phyloP scores from a whole-genome alignment of 2,113 vertebrate genomes.

The Prunella himalayana region DNA sequence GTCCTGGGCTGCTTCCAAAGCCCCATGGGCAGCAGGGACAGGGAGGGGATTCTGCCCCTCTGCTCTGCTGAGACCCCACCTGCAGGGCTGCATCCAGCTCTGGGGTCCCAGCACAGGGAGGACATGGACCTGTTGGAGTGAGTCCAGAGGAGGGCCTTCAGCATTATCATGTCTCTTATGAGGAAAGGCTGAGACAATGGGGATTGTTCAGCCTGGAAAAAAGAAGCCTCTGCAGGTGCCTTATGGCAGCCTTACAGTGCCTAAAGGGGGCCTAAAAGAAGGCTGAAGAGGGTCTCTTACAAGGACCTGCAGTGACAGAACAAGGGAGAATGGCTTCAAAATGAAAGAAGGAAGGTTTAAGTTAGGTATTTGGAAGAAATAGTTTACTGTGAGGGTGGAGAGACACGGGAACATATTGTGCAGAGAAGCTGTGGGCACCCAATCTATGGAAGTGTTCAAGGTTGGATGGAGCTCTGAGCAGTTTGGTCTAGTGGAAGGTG shows the following conservation, averaged over 20 bases:
- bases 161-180: background rate
- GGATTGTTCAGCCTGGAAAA: background rate
- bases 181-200: background rate
- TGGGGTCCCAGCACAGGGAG: background rate
- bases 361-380: background rate
- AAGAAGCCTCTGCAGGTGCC: background rate
- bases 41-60: background rate
- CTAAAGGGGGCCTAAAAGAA: background rate
- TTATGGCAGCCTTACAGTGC: background rate
- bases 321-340: background rate
- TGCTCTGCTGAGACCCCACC: background rate
- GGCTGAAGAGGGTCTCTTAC: background rate
- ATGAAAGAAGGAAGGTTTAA: background rate
- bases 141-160: background rate
- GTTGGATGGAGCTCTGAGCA: background rate
- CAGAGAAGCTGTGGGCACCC: background rate
- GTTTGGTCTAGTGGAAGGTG: background rate
- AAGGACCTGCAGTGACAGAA: background rate
- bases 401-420: background rate
- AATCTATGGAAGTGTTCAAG: background rate
- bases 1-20: background rate
- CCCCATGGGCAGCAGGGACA: rapidly evolving
- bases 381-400: background rate
- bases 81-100: rapidly evolving
- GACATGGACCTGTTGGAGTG: rapidly evolving